Evolutionary conservation across 2,797 vertebrate species (phyloP).

Genomic region (Epinephelus awoara): DNA sequence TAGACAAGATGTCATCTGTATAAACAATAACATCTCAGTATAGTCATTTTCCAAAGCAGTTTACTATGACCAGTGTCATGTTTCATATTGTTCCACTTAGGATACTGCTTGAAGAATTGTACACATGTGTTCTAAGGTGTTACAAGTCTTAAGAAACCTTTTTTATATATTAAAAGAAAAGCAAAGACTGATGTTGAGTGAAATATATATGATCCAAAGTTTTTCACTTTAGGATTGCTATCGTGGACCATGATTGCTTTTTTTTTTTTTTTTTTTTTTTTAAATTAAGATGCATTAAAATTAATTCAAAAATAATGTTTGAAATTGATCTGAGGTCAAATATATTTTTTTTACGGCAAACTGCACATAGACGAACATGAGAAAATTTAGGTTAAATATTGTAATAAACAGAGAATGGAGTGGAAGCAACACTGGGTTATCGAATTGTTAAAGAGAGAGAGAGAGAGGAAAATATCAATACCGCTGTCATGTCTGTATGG

Average conservation of each 20-base stretch:
- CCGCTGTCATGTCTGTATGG: not conserved
- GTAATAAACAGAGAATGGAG: not conserved
- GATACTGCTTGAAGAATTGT: not conserved
- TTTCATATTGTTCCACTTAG: conserved; percentile 22
- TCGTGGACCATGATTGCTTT: not conserved
- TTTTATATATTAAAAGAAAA: no score
- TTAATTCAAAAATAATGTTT: not conserved
- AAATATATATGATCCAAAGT: not conserved
- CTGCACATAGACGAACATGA: not conserved
- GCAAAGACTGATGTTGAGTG: not conserved
- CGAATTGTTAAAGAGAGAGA: no score
- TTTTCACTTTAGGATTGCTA: not conserved
- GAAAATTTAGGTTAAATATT: not conserved
- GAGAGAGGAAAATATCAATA: not conserved
- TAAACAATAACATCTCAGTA: conserved; percentile 45
- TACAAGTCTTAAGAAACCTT: no score
- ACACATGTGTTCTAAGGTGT: not conserved
- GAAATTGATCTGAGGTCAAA: not conserved
- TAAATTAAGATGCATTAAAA: not conserved
- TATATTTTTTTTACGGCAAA: not conserved
- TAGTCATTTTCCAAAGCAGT: conserved; percentile 61
- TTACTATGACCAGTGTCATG: not conserved
- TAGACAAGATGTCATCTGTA: conserved; percentile 56
- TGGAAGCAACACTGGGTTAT: no score
- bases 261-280: no score